phyloP scores from a whole-genome alignment of 2,888 invertebrate species.

The Micoletzkya japonica region DNA sequence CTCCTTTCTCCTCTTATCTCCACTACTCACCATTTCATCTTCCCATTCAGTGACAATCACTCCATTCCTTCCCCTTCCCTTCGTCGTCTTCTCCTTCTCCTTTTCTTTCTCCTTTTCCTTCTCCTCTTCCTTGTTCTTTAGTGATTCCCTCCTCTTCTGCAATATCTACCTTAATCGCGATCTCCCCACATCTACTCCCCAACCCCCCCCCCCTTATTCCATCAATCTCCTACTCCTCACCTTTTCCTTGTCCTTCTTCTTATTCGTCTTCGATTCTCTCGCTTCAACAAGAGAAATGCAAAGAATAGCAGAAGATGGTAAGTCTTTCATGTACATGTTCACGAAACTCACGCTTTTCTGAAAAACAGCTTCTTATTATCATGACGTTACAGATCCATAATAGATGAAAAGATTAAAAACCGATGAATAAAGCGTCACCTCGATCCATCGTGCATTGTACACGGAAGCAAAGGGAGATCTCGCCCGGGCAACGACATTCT shows the following conservation, averaged over 20 bases:
- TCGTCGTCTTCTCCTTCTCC: slow-evolving; percentile 1
- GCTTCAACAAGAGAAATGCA: slow-evolving; percentile 67
- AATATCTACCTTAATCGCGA: not conserved
- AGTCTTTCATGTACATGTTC: slow-evolving; percentile 68
- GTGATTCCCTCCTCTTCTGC: slow-evolving; percentile 8
- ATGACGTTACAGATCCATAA: not conserved
- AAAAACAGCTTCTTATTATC: not conserved
- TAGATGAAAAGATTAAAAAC: not conserved
- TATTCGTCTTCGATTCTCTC: slow-evolving; percentile 12
- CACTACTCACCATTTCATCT: slow-evolving; percentile 12
- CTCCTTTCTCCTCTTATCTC: not conserved
- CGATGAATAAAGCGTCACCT: not conserved
- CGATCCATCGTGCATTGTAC: slow-evolving; percentile 23
- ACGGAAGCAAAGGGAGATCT: slow-evolving; percentile 2
- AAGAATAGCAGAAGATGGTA: slow-evolving; percentile 70
- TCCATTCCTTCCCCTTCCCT: slow-evolving; percentile 9
- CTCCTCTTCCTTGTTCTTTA: not conserved
- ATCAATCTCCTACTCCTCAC: not conserved
- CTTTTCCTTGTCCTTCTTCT: slow-evolving; percentile 22
- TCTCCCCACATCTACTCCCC: not conserved
- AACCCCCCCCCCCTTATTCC: not conserved
- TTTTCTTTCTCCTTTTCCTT: slow-evolving; percentile 16
- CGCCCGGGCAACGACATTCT: slow-evolving; percentile 6
- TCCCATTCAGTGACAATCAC: slow-evolving; percentile 28
- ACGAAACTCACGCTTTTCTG: slow-evolving; percentile 12